phyloP scores from a whole-genome alignment of 2,888 invertebrate species.

The Noctuana brunneofusca region DNA sequence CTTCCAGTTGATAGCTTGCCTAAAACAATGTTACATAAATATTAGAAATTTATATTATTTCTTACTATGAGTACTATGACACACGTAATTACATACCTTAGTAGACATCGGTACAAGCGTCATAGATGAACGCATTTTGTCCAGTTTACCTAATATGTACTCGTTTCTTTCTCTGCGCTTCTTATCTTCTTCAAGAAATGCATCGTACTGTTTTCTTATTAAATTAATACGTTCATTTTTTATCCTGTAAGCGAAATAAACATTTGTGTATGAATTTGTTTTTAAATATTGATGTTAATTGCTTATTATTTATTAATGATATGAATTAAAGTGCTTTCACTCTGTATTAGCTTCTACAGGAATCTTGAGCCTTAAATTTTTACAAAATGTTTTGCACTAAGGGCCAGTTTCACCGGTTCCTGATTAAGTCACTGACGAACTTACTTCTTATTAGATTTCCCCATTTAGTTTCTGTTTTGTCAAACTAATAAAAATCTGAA shows the following conservation, averaged over 20 bases:
- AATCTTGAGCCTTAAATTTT: neutral
- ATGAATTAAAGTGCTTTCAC: neutral
- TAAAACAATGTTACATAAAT: conserved; percentile 4
- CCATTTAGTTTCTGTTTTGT: conserved; percentile 52
- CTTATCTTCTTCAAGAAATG: conserved; percentile 73
- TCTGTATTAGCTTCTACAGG: neutral
- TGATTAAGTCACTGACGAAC: conserved; percentile 18
- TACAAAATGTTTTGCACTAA: neutral
- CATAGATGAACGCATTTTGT: conserved; percentile 65
- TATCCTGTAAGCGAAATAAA: conserved; percentile 55
- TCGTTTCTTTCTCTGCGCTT: conserved; percentile 74
- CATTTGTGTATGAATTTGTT: too few relatives aligned
- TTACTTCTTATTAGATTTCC: conserved; percentile 70
- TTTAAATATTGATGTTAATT: conserved; percentile 2
- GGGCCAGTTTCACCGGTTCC: too few relatives aligned
- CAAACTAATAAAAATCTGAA: neutral
- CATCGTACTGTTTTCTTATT: conserved; percentile 71
- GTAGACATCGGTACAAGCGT: conserved; percentile 49
- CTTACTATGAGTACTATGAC: neutral
- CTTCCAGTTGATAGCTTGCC: conserved; percentile 4
- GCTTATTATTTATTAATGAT: neutral
- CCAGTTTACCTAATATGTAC: conserved; percentile 68
- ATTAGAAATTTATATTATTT: neutral
- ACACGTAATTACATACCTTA: neutral
- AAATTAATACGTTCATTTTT: conserved; percentile 68